Conservation (phyloP, 2,888 invertebrate species). For the Mimas tiliae region DNA sequence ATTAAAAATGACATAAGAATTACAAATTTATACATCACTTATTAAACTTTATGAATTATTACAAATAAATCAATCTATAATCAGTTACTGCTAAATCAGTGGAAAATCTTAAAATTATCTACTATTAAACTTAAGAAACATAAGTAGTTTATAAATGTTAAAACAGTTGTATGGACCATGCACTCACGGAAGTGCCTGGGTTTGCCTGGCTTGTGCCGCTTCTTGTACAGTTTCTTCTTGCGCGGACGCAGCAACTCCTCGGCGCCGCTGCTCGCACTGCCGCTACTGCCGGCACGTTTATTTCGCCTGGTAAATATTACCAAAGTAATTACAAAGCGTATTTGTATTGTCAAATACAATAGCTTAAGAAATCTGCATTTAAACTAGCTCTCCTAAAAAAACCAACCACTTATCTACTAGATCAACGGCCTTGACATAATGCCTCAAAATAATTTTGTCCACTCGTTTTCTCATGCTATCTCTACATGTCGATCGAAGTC, state of each 20-base stretch:
- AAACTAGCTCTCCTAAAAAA: too few relatives aligned
- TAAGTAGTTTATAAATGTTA: neutral
- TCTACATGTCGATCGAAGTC: too few relatives aligned
- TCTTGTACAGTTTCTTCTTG: constrained; percentile 87
- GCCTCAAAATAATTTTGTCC: too few relatives aligned
- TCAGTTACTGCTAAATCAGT: neutral
- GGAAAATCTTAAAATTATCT: too few relatives aligned
- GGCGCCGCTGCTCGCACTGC: constrained; percentile 79
- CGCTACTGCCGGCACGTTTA: constrained; percentile 79
- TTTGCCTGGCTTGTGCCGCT: constrained; percentile 85
- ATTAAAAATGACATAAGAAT: too few relatives aligned
- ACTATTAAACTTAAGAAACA: neutral
- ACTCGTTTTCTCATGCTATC: too few relatives aligned
- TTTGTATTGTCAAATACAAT: neutral
- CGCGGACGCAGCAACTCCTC: constrained; percentile 79
- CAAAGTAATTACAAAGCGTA: neutral
- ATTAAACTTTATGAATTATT: too few relatives aligned
- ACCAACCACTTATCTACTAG: too few relatives aligned
- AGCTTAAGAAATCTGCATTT: too few relatives aligned
- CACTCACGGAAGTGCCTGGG: constrained; percentile 79
- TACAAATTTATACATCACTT: too few relatives aligned
- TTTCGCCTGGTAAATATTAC: constrained; percentile 55
- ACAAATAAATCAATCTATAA: too few relatives aligned
- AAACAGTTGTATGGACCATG: constrained; percentile 53
- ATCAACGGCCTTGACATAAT: too few relatives aligned